A percentile compares a stretch with the other conserved stretches of the same genome.
Conservation (phyloP, 2,113 vertebrate genomes). For the Dipodomys stephensi region DNA sequence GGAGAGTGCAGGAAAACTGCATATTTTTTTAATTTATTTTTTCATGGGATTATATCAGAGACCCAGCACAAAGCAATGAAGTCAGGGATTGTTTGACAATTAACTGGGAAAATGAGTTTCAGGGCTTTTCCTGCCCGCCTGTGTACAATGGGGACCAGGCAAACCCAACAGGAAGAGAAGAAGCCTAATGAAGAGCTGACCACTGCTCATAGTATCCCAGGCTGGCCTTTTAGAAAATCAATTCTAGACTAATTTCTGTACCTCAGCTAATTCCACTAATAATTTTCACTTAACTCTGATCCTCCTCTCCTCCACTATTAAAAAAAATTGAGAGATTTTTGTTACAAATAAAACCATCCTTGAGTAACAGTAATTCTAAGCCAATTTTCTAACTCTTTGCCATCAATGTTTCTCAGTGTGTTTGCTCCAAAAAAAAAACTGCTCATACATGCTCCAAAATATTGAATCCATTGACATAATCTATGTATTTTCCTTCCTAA, state of each 20-base stretch:
- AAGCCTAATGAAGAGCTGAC: neutral
- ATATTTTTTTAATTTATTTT: neutral
- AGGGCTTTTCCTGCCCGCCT: neutral
- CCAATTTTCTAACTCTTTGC: neutral
- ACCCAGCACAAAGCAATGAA: neutral
- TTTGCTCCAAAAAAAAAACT: neutral
- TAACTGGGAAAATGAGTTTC: constrained; percentile 13
- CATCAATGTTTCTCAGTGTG: neutral
- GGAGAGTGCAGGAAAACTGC: neutral
- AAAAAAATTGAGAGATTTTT: neutral
- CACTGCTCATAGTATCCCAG: neutral
- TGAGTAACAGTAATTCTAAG: neutral
- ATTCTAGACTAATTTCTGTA: neutral
- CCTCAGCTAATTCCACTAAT: constrained; percentile 10
- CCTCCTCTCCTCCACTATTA: neutral
- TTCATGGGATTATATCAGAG: neutral
- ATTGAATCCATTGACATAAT: neutral
- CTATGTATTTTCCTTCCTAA: neutral
- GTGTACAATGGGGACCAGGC: neutral
- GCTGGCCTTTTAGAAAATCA: neutral
- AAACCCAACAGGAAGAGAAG: neutral
- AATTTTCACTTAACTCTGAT: neutral
- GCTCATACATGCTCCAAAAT: neutral
- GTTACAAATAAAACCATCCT: too few relatives aligned
- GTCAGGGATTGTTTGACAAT: neutral